phyloP scores from a whole-genome alignment of 2,797 vertebrate species.

The Gadopsis bispinosus region DNA sequence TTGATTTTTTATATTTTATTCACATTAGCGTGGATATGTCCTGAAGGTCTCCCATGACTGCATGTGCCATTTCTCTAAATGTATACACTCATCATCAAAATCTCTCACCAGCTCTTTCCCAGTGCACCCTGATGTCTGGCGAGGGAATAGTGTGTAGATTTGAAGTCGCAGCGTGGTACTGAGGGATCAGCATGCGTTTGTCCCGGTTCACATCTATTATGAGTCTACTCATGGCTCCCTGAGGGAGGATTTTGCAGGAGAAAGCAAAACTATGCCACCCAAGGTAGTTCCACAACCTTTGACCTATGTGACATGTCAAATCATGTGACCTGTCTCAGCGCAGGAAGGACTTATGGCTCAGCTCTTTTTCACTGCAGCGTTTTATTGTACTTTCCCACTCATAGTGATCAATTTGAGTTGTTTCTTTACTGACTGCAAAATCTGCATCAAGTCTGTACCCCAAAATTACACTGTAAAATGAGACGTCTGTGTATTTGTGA shows the following conservation, averaged over 20 bases:
- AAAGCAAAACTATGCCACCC: conserved; percentile 80
- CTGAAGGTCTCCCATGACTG: conserved; percentile 22
- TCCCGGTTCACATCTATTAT: conserved; percentile 72
- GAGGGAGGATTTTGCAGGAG: conserved; percentile 55
- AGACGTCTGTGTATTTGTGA: background rate
- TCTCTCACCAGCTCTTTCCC: conserved; percentile 51
- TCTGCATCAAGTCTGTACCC: conserved; percentile 33
- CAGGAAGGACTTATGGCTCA: conserved; percentile 60
- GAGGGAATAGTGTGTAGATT: conserved; percentile 47
- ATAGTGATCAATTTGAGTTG: conserved; percentile 38
- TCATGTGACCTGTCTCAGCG: conserved; percentile 49
- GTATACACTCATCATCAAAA: conserved; percentile 29
- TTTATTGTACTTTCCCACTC: conserved; percentile 66
- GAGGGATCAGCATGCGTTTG: conserved; percentile 39
- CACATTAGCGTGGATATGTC: background rate
- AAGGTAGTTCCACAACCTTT: conserved; percentile 77
- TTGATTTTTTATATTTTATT: background rate
- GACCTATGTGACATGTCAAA: conserved; percentile 70
- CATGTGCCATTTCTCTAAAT: conserved; percentile 10
- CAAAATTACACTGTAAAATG: conserved; percentile 7
- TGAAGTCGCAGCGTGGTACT: conserved; percentile 42
- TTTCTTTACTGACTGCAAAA: conserved; percentile 46
- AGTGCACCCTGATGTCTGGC: conserved; percentile 39
- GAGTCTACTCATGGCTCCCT: conserved; percentile 66
- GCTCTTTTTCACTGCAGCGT: conserved; percentile 55